Evolutionary conservation across 2,888 invertebrate species (phyloP).

Genomic region (Hermodice carunculata): DNA sequence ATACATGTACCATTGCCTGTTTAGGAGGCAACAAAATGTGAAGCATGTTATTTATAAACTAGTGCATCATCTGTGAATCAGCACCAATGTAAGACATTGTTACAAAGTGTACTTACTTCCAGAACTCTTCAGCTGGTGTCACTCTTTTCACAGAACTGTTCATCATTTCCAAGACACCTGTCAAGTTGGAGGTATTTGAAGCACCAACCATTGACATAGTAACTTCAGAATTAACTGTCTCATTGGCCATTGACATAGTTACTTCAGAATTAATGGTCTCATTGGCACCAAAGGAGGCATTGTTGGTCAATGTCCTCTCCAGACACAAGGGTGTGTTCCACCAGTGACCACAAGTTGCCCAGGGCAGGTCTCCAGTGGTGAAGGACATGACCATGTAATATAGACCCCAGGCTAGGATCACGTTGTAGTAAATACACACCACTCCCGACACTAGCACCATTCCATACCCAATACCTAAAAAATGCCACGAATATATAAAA

Average conservation of each 20-base stretch:
- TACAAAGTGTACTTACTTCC: slow-evolving; percentile 37
- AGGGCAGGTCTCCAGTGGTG: slow-evolving; percentile 55
- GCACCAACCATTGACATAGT: neutral
- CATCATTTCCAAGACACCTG: too few species aligned
- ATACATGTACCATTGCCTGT: too few species aligned
- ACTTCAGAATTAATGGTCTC: neutral
- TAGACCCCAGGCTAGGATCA: slow-evolving; percentile 68
- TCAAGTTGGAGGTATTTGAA: neutral
- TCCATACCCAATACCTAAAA: slow-evolving; percentile 66
- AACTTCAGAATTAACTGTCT: neutral
- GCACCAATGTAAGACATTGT: neutral
- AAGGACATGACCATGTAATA: slow-evolving; percentile 68
- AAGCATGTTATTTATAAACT: neutral
- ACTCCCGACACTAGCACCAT: slow-evolving; percentile 67
- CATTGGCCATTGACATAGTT: neutral
- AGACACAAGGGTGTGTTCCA: slow-evolving; percentile 61
- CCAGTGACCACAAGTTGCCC: slow-evolving; percentile 65
- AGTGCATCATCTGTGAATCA: neutral
- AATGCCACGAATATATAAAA: too few species aligned
- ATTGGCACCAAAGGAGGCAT: neutral
- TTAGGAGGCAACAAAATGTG: neutral
- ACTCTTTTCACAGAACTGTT: too few species aligned
- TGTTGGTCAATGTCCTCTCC: neutral
- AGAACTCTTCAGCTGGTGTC: slow-evolving; percentile 46
- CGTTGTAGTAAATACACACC: slow-evolving; percentile 69